These are phyloP conservation scores for Euwallacea similis DNA, from an alignment of 1,140 invertebrate genomes.

Conservation along the genomic window DNA sequence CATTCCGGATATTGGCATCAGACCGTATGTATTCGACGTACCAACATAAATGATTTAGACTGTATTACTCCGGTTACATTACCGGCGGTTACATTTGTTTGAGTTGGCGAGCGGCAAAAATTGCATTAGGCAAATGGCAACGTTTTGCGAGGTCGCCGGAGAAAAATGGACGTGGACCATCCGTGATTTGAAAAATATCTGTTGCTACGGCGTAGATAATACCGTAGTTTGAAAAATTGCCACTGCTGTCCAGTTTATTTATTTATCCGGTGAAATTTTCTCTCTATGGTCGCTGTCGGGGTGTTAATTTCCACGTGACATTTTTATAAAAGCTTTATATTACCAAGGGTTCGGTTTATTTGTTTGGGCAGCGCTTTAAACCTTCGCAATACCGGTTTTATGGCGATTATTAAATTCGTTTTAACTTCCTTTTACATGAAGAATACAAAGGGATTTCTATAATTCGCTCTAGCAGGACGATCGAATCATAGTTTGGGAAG, in stretches of 20 bases:
- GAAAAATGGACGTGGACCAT: constrained; percentile 13
- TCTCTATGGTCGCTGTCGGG: not conserved
- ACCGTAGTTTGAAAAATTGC: constrained; percentile 4
- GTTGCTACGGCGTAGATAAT: constrained; percentile 5
- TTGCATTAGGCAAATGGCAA: constrained; percentile 21
- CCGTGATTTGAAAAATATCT: constrained; percentile 13
- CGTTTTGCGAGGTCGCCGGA: constrained; percentile 8
- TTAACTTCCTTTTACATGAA: no score
- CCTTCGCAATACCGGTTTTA: no score
- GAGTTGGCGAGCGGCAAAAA: constrained; percentile 19
- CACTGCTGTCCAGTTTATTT: constrained; percentile 1
- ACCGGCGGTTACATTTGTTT: constrained; percentile 21
- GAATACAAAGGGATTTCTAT: no score
- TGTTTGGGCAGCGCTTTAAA: no score
- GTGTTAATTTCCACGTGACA: constrained; percentile 1
- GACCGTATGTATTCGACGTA: constrained; percentile 3
- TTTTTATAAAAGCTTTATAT: not conserved
- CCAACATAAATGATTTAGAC: constrained; percentile 21
- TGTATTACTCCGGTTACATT: constrained; percentile 22
- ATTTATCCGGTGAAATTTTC: not conserved
- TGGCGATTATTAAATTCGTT: no score
- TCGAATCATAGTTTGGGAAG: no score
- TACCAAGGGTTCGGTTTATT: no score
- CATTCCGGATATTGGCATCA: constrained; percentile 20
- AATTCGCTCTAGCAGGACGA: no score